phyloP scores from a whole-genome alignment of 2,888 invertebrate genomes.

The Argyresthia goedartella region DNA sequence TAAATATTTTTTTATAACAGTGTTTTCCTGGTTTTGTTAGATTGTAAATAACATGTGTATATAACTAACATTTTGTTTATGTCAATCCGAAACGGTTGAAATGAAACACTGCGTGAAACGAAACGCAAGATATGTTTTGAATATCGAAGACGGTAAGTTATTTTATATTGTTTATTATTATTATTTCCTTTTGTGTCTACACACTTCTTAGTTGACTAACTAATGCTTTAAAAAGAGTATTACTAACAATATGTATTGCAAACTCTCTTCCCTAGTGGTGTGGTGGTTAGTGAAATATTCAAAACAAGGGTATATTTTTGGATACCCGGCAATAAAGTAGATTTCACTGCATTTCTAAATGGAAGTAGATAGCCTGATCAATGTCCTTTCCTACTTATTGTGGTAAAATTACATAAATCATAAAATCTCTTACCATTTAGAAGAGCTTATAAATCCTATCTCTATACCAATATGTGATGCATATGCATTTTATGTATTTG shows the following conservation, averaged over 20 bases:
- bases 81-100: constrained; percentile 1
- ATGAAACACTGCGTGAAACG: constrained; percentile 17
- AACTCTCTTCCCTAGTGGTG: constrained; percentile 44
- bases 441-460: constrained; percentile 47
- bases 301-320: too few relatives aligned
- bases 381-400: too few relatives aligned
- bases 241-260: constrained; percentile 17
- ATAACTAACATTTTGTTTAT: constrained; percentile 22
- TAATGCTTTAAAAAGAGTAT: constrained; percentile 39
- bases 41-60: neutral
- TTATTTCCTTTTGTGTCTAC: constrained; percentile 24
- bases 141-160: constrained; percentile 43
- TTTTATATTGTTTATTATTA: too few relatives aligned
- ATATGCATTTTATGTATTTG: constrained; percentile 24
- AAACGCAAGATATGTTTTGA: constrained; percentile 12
- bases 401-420: neutral
- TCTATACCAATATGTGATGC: constrained; percentile 38
- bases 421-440: neutral
- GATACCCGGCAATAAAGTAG: neutral
- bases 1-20: constrained; percentile 20
- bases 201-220: constrained; percentile 12
- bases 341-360: constrained; percentile 2
- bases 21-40: constrained; percentile 27
- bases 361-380: neutral
- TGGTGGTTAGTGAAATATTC: constrained; percentile 44